Base-by-base conservation (phyloP, 2,797 vertebrate genomes). In the Epinephelus coioides region DNA sequence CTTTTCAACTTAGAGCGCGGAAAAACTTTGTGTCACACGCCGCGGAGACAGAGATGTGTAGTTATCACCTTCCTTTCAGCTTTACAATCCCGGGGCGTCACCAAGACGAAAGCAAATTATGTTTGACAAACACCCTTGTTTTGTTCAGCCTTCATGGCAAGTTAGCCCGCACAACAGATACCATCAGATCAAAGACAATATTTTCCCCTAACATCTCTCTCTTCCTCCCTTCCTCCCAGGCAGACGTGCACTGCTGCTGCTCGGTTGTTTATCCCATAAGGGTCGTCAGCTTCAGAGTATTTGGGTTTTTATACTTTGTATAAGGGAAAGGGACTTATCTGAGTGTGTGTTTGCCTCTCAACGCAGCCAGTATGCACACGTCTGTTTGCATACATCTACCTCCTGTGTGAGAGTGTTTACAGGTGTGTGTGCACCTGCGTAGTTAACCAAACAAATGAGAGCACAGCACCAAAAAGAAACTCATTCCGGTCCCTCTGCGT, bases 261-360 rank as follows among this genome's bases (percentile, higher is more conserved):
- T 80, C 76, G 55, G 19, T 88, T 93, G 93, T 94, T 95, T 92
- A 95, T 92, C 90, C 92, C 91, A 91, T 74, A 86, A 93, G 90
- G 86, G 86, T 90, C 83, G 56, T 78, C 73, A 76, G 75, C 86
- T 87, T 90, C 86, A 84, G 57, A 91, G 81, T 73, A 53, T 88
- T 79, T 85, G 27, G 47, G 0, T 0, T 57, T 70, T 77, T 68
- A 38, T 19, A 69, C 56, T 76, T 69, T 19, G 34, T 70, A 63
- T 76, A 75, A 40, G 21, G 53, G 72, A 79, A 55, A 66, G 23
- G 67, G 66, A 77, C 40, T 53, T 40, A 7, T 40, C 30, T 72
- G 64, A 56, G n/a, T 59, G 51, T 47, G 11, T 27, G n/a, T 60
- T 40, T 67, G 49, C 25, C 15, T 56, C 40, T 56, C 14, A 25